These are phyloP conservation scores for Onychomys arenicola DNA, from an alignment of 2,797 vertebrate species.

Conservation along the genomic window DNA sequence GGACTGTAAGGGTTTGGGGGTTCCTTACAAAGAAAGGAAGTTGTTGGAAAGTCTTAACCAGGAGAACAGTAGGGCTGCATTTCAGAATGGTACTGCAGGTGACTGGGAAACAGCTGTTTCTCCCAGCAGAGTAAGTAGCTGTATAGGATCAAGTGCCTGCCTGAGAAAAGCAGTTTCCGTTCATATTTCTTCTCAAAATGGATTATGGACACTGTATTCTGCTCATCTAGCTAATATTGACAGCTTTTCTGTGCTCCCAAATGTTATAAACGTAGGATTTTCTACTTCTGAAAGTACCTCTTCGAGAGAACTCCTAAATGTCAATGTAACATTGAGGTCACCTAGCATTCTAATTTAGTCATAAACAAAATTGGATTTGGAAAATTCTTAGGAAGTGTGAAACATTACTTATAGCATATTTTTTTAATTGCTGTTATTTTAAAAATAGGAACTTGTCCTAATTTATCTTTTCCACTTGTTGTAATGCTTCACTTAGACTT, in stretches of 20 bases:
- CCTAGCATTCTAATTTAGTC: conserved; percentile 1
- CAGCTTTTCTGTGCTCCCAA: not conserved
- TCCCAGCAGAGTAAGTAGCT: not conserved
- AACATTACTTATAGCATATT: not conserved
- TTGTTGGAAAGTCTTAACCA: not conserved
- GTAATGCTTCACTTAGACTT: conserved; percentile 19
- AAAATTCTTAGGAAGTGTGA: conserved; percentile 2
- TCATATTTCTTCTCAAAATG: not conserved
- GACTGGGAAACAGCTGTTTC: not conserved
- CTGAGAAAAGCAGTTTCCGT: not conserved
- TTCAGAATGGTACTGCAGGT: not conserved
- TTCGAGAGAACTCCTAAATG: conserved; percentile 2
- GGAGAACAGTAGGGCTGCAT: not conserved
- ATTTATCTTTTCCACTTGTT: conserved; percentile 16
- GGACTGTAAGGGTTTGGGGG: not conserved
- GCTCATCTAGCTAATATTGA: not conserved
- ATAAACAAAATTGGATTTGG: conserved; percentile 8
- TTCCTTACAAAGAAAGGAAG: not conserved
- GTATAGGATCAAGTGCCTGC: not conserved
- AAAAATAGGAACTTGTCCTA: conserved; percentile 36
- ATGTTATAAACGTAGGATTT: not conserved
- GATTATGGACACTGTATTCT: not conserved
- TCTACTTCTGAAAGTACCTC: not conserved
- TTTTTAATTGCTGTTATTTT: conserved; percentile 45
- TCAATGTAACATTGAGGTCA: not conserved